Evolutionary conservation across 2,113 vertebrate genomes (phyloP).

Genomic region (Phocoena sinus): DNA sequence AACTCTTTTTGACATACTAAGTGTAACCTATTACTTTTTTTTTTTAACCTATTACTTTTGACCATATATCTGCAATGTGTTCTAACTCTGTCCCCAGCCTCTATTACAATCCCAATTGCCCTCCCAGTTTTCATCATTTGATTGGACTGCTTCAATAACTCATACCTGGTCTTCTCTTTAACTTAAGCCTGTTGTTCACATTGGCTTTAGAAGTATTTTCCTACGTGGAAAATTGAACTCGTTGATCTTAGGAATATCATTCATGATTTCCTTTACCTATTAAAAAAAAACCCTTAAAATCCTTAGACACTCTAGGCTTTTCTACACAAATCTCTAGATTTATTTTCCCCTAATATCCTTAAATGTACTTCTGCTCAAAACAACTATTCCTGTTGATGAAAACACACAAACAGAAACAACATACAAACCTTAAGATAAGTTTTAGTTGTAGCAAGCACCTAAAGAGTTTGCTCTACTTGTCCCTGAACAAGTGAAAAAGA

Average conservation of each 20-base stretch:
- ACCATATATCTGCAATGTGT: background rate
- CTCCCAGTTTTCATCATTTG: background rate
- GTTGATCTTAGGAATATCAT: background rate
- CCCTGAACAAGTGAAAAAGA: background rate
- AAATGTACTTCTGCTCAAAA: background rate
- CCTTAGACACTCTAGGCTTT: background rate
- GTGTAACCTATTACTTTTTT: background rate
- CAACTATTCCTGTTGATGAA: background rate
- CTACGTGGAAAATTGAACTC: background rate
- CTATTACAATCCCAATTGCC: fast-evolving
- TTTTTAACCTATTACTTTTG: background rate
- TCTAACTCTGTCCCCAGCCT: background rate
- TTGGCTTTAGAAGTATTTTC: background rate
- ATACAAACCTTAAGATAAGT: background rate
- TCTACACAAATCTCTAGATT: background rate
- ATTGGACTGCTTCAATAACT: background rate
- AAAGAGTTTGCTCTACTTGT: background rate
- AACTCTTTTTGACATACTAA: background rate
- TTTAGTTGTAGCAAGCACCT: background rate
- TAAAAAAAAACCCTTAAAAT: background rate
- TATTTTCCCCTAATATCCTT: background rate
- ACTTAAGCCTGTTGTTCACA: background rate
- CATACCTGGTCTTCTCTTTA: too few relatives aligned
- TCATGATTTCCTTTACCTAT: background rate
- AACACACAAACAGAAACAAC: background rate